Conservation (phyloP, 23 tunicate species). For the Oikopleura dioica region DNA sequence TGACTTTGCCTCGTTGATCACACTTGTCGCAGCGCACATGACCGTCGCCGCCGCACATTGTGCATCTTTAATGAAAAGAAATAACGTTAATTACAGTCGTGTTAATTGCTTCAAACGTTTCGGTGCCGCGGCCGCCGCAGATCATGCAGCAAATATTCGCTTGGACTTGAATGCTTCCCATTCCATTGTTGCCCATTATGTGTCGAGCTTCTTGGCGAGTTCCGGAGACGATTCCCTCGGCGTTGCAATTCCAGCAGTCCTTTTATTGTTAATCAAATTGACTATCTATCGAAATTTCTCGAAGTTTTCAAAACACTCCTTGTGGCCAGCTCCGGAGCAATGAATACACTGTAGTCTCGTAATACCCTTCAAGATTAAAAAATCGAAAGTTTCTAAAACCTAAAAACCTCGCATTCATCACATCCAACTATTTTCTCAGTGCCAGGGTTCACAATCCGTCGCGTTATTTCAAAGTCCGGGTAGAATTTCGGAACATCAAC, state of each 20-base stretch:
- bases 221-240: not conserved
- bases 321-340: conserved; percentile 5
- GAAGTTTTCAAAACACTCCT: too few species aligned
- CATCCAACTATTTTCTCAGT: not conserved
- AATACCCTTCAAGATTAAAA: too few species aligned
- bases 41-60: not conserved
- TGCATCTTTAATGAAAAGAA: not conserved
- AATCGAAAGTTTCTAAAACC: too few species aligned
- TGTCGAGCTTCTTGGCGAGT: not conserved
- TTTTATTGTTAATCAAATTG: too few species aligned
- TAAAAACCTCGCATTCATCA: not conserved
- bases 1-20: conserved; percentile 11
- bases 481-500: not conserved
- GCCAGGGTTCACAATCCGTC: not conserved
- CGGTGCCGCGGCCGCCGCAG: conserved; percentile 5
- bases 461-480: not conserved
- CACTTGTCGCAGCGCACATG: conserved; percentile 5
- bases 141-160: not conserved
- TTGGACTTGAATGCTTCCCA: not conserved
- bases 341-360: not conserved
- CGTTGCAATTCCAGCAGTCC: conserved; percentile 14
- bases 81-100: not conserved
- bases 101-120: too few species aligned
- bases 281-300: too few species aligned
- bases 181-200: not conserved